Conservation (phyloP, 37 sponge, comb jelly and placozoan species). For the Spongia lamella region DNA sequence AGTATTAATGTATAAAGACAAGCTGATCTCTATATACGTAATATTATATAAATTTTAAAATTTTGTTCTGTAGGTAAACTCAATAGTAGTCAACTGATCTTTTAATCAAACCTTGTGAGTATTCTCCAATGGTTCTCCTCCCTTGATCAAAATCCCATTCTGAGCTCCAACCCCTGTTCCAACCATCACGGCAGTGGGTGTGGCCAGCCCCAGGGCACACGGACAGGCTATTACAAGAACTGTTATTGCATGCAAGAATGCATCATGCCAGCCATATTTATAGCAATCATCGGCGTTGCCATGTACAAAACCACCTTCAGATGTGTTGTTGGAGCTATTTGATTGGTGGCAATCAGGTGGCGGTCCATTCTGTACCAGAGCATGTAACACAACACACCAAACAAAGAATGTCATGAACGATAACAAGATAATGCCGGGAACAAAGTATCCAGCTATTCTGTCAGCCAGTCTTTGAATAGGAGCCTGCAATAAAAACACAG, state of each 20-base stretch:
- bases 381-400: slow-evolving; percentile 35
- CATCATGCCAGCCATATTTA: slow-evolving; percentile 16
- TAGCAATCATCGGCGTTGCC: background rate
- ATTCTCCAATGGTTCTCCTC: slow-evolving; percentile 83
- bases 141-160: slow-evolving; percentile 83
- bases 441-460: slow-evolving; percentile 69
- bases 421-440: slow-evolving; percentile 51
- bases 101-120: slow-evolving; percentile 77
- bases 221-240: slow-evolving; percentile 87
- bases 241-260: slow-evolving; percentile 60
- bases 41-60: no score
- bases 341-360: background rate
- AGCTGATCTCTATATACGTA: no score
- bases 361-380: background rate
- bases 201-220: slow-evolving; percentile 88
- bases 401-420: slow-evolving; percentile 52
- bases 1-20: no score
- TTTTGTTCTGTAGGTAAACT: no score
- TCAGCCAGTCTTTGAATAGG: slow-evolving; percentile 82
- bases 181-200: slow-evolving; percentile 91
- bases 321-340: background rate
- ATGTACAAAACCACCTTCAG: no score
- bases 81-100: no score
- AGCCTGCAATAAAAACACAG: no score
- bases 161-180: slow-evolving; percentile 84